These are phyloP conservation scores for Poeciliopsis prolifica DNA, from an alignment of 2,113 vertebrate species.

Conservation along the genomic window DNA sequence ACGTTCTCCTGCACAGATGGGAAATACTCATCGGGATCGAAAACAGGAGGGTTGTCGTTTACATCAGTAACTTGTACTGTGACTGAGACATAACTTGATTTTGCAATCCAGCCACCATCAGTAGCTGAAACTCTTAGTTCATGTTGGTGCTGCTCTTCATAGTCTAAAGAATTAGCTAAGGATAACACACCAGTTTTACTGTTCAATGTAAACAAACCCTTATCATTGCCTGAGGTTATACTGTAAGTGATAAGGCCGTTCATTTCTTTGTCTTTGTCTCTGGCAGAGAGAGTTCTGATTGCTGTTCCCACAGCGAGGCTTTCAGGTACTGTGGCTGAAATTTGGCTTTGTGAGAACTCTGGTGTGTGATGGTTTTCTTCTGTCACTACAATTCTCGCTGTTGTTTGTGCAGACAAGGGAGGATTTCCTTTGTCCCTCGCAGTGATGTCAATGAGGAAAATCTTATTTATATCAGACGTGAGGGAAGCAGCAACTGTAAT, in stretches of 20 bases:
- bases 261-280: constrained; percentile 92
- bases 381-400: constrained; percentile 87
- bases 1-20: constrained; percentile 93
- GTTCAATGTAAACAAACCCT: constrained; percentile 88
- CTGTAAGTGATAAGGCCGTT: constrained; percentile 90
- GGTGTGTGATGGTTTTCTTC: constrained; percentile 97
- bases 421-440: constrained; percentile 94
- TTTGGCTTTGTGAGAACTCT: constrained; percentile 92
- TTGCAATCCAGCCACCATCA: constrained; percentile 93
- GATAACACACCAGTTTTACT: constrained; percentile 87
- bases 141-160: constrained; percentile 86
- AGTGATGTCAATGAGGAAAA: constrained; percentile 85
- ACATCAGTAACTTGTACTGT: constrained; percentile 88
- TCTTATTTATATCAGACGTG: constrained; percentile 85
- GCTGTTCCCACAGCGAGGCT: constrained; percentile 85
- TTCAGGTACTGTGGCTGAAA: constrained; percentile 87
- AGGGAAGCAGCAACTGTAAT: constrained; percentile 89
- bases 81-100: constrained; percentile 89
- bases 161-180: constrained; percentile 87
- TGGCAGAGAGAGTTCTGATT: constrained; percentile 88
- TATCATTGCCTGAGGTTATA: constrained; percentile 89
- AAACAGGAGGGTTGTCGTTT: constrained; percentile 93
- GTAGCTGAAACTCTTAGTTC: constrained; percentile 88
- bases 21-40: constrained; percentile 88
- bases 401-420: constrained; percentile 83